Conservation (phyloP, 2,888 invertebrate genomes). For the Lottia gigantea region DNA sequence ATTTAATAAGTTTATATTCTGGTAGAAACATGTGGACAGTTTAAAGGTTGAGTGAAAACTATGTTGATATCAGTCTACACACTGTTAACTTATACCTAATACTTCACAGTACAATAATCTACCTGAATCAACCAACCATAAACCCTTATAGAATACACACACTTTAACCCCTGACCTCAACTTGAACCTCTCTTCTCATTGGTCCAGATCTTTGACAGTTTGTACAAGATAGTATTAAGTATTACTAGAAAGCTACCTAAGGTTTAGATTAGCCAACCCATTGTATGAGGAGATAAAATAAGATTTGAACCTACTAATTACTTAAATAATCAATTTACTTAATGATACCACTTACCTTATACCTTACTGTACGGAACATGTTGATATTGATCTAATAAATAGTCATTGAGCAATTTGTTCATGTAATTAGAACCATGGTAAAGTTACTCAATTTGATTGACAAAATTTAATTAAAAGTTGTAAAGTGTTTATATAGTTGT, state of each 20-base stretch:
- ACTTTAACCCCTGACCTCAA: neutral
- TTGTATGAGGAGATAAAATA: too few species aligned
- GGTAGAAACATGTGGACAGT: too few species aligned
- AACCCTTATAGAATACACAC: neutral
- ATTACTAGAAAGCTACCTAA: slow-evolving; percentile 1
- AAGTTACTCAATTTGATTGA: too few species aligned
- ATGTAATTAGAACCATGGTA: neutral
- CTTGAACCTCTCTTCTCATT: neutral
- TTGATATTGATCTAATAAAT: neutral
- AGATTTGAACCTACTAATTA: slow-evolving; percentile 1
- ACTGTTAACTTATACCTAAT: neutral
- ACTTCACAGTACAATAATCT: slow-evolving; percentile 5
- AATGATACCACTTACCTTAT: neutral
- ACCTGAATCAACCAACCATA: slow-evolving; percentile 3
- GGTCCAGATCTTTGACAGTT: neutral
- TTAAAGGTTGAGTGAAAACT: too few species aligned
- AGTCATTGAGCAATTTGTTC: slow-evolving; percentile 7
- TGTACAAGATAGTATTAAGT: neutral
- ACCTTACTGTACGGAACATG: neutral
- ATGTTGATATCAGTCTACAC: too few species aligned
- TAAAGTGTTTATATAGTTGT: too few species aligned
- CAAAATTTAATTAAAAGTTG: too few species aligned
- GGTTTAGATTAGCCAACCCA: neutral
- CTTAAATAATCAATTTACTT: neutral
- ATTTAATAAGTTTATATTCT: too few species aligned